These are phyloP conservation scores for Mystacornis crossleyi DNA, from an alignment of 2,113 vertebrate species.

Conservation along the genomic window DNA sequence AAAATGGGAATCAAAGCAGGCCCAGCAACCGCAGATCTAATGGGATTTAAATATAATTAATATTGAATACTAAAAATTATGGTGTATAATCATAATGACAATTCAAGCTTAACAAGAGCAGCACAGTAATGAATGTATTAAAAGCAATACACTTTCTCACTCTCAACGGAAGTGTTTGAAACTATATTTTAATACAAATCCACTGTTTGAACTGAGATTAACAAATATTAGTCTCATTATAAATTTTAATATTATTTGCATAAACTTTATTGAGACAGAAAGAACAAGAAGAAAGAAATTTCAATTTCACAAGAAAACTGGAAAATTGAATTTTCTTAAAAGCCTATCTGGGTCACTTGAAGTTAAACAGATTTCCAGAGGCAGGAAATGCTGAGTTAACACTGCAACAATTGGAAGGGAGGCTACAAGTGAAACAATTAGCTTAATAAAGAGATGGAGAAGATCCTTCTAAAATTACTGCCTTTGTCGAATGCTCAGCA, in stretches of 20 bases:
- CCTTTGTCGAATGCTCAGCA: not conserved
- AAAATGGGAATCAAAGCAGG: not conserved
- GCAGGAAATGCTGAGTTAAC: slow-evolving; percentile 39
- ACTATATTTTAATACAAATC: slow-evolving; percentile 29
- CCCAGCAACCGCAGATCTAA: not conserved
- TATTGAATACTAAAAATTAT: slow-evolving; percentile 4
- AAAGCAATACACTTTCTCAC: not conserved
- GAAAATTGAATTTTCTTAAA: not conserved
- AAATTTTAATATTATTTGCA: slow-evolving; percentile 30
- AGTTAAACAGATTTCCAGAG: not conserved
- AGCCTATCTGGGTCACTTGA: not conserved
- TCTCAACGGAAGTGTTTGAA: not conserved
- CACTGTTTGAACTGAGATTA: slow-evolving; percentile 58
- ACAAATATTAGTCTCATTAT: slow-evolving; percentile 53
- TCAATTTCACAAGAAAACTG: slow-evolving; percentile 6
- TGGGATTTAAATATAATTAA: slow-evolving; percentile 54
- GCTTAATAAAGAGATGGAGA: slow-evolving; percentile 31
- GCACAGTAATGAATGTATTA: slow-evolving; percentile 22
- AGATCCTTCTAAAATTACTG: not conserved
- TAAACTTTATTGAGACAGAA: slow-evolving; percentile 11
- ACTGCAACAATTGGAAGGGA: not conserved
- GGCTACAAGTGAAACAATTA: slow-evolving; percentile 3
- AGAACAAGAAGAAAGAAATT: not conserved
- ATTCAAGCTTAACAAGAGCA: slow-evolving; percentile 3
- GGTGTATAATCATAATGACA: slow-evolving; percentile 30